Evolutionary conservation across 2,113 vertebrate species (phyloP).

Genomic region (Callorhinus ursinus): DNA sequence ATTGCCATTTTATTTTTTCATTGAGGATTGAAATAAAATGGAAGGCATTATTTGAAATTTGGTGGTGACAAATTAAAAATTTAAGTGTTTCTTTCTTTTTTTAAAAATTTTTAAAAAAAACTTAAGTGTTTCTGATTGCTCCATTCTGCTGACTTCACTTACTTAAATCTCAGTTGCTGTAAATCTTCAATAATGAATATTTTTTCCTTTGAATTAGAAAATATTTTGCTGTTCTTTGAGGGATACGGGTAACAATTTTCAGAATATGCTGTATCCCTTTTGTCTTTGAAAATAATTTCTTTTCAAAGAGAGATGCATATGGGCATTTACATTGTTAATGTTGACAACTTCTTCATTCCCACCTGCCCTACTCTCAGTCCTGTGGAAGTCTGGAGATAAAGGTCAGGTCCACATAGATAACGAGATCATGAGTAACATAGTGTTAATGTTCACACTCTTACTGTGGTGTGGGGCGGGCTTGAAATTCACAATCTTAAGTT

Average conservation of each 20-base stretch:
- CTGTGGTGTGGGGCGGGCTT: neutral
- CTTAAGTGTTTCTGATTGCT: neutral
- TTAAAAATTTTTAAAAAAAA: neutral
- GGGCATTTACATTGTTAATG: neutral
- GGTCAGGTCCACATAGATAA: neutral
- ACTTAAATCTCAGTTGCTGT: neutral
- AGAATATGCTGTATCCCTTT: neutral
- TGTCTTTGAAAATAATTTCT: conserved; percentile 18
- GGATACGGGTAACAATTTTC: neutral
- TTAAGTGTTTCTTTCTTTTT: neutral
- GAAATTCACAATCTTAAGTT: neutral
- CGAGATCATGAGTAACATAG: neutral
- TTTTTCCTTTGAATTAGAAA: conserved; percentile 12
- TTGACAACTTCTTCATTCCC: neutral
- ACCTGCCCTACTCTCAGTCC: neutral
- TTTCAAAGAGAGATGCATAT: neutral
- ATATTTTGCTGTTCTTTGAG: neutral
- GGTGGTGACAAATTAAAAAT: neutral
- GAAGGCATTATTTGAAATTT: conserved; percentile 1
- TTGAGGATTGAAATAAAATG: neutral
- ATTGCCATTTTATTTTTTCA: neutral
- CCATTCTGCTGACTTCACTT: neutral
- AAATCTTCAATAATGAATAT: conserved; percentile 24
- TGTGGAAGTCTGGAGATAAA: neutral
- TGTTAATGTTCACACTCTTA: neutral